Base-by-base conservation (phyloP, 2,888 invertebrate species). In the Mythimna vitellina region DNA sequence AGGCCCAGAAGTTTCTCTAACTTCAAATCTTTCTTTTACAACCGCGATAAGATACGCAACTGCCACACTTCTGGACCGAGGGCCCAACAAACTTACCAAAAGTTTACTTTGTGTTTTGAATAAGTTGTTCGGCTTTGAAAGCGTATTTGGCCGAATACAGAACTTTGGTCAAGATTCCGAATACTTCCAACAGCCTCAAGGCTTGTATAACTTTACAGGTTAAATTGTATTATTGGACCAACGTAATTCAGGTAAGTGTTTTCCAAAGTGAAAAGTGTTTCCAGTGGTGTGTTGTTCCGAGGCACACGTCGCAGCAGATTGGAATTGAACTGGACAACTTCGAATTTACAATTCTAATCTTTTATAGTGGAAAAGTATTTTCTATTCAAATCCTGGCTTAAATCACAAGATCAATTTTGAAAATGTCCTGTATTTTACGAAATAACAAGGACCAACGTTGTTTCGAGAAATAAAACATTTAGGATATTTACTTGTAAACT, bases 1-100 rank as follows among this genome's bases (percentile, higher is more conserved):
- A 66, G 60, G 63, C 68, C 70, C 79, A 81, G 58, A 77, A 83
- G 70, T 80, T 83, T 67, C 66, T 64, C 65, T 32, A 86, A 86
- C 76, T 85, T 84, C 68, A 80, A 85, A 86, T 86, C 84, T 85
- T 83, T 85, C 86, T 81, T 83, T 81, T 66, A 73, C 80, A 80
- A 80, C 86, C 74, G 32, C 73, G 86, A 80, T 86, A 83, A 85
- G 84, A 86, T 83, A 85, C 80, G 84, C 76, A 78, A 81, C 76
- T 73, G 78, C 74, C 64, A 72, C 64, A 53, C 54, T 80, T 81
- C 68, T 64, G 64, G 73, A 72, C 76, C 76, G 42, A 53, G 64
- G 66, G 58, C 75, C 74, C 54, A 65, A 64, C 72, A 65, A 83
- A 78, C 73, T 81, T 68, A 22, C 20, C 8, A 51, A 35, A 76